A percentile compares a stretch with the other conserved stretches of the same genome.
Conservation (phyloP, 2,888 invertebrate genomes). For the Drosophila meridionalis region DNA sequence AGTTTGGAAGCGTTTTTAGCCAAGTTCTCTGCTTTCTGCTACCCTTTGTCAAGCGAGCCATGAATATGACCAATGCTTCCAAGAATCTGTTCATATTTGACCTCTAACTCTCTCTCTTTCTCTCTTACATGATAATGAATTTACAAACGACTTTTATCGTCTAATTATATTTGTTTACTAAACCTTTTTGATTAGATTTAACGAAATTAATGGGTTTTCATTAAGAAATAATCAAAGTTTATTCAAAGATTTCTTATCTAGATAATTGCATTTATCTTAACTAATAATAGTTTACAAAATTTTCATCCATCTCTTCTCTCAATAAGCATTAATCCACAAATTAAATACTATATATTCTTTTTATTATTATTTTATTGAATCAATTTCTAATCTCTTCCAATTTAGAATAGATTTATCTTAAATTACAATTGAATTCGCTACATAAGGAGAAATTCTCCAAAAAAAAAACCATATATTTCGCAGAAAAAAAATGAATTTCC, state of each 20-base stretch:
- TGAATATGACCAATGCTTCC: neutral
- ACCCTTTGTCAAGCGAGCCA: neutral
- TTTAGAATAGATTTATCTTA: no score
- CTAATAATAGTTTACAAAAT: no score
- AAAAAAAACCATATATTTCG: neutral
- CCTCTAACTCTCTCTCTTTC: neutral
- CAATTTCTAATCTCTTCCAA: neutral
- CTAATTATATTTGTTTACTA: neutral
- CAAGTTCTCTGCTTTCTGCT: conserved; percentile 11
- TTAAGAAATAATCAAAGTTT: no score
- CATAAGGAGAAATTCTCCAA: neutral
- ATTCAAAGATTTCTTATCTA: no score
- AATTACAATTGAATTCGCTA: neutral
- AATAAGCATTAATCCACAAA: no score
- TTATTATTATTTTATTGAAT: no score
- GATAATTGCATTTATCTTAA: no score
- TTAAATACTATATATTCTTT: no score
- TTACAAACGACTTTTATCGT: neutral
- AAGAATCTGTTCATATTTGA: neutral
- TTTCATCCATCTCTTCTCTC: no score
- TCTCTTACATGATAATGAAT: neutral
- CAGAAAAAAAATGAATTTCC: neutral
- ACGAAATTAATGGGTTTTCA: no score
- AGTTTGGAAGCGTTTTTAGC: conserved; percentile 23
- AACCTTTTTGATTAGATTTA: no score